A percentile compares a stretch with the other conserved stretches of the same genome.
Conservation (phyloP, 2,797 vertebrate species). For the Cichlasoma orientale region DNA sequence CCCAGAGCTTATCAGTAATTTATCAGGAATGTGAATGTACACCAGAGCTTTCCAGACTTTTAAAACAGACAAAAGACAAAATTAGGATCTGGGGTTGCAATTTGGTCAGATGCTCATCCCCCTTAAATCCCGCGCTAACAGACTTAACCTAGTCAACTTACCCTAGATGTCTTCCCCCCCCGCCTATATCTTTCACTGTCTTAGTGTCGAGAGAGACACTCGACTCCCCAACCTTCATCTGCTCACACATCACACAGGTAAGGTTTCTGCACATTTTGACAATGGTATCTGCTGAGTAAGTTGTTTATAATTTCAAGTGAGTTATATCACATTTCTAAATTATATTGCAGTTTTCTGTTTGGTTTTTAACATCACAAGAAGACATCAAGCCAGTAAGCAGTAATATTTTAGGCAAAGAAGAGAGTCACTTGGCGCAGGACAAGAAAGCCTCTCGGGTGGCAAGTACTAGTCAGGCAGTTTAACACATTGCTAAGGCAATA, state of each 20-base stretch:
- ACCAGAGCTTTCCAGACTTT: constrained; percentile 15
- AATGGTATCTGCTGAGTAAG: neutral
- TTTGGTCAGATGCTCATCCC: constrained; percentile 76
- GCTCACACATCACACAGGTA: constrained; percentile 52
- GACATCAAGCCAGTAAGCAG: neutral
- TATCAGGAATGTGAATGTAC: neutral
- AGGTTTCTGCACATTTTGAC: neutral
- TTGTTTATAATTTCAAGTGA: neutral
- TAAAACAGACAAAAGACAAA: constrained; percentile 29
- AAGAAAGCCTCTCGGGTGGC: constrained; percentile 32
- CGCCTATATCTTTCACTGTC: constrained; percentile 56
- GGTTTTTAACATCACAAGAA: neutral
- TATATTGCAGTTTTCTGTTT: constrained; percentile 9
- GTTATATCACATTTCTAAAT: constrained; percentile 1
- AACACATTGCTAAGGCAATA: constrained; percentile 14
- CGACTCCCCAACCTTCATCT: constrained; percentile 33
- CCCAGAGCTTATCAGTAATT: neutral
- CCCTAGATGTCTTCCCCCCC: constrained; percentile 57
- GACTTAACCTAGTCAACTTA: constrained; percentile 78
- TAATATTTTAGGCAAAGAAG: constrained; percentile 13
- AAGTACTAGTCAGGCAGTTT: constrained; percentile 45
- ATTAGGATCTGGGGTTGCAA: constrained; percentile 51
- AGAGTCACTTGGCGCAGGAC: constrained; percentile 4
- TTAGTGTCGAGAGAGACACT: constrained; percentile 34
- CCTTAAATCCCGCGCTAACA: constrained; percentile 81